These are phyloP conservation scores for Neopelma chrysocephalum DNA, from an alignment of 2,797 vertebrate species.

Conservation along the genomic window DNA sequence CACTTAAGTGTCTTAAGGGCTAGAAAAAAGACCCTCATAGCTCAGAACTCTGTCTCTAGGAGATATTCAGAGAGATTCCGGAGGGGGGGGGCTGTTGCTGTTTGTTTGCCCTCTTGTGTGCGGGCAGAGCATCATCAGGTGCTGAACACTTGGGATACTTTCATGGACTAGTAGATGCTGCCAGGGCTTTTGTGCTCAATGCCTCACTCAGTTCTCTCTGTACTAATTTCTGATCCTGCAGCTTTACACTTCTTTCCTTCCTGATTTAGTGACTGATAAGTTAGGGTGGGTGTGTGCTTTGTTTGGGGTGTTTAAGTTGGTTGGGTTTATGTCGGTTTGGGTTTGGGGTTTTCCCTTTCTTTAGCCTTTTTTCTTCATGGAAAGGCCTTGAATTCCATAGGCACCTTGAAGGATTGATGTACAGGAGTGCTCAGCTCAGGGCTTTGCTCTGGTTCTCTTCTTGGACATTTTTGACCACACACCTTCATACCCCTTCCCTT, in stretches of 20 bases:
- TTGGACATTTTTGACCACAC: background rate
- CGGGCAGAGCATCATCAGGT: background rate
- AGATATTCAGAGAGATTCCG: background rate
- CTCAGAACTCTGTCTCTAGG: background rate
- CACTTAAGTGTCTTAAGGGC: background rate
- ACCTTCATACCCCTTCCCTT: background rate
- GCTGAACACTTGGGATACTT: background rate
- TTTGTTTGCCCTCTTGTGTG: background rate
- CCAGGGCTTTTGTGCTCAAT: background rate
- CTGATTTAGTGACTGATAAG: background rate
- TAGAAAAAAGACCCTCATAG: background rate
- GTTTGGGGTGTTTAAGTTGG: fast-evolving
- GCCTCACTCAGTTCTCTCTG: background rate
- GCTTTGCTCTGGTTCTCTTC: background rate
- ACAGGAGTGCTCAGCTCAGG: background rate
- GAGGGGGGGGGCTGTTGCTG: background rate
- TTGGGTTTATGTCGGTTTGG: background rate
- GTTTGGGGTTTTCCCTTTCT: background rate
- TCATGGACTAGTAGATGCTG: background rate
- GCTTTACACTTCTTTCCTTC: background rate
- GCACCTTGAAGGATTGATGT: background rate
- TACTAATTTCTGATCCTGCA: background rate
- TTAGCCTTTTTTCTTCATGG: background rate
- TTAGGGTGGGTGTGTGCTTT: background rate
- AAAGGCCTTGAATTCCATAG: background rate